These are phyloP conservation scores for Synergus gifuensis DNA, from an alignment of 2,888 invertebrate genomes.

Conservation along the genomic window DNA sequence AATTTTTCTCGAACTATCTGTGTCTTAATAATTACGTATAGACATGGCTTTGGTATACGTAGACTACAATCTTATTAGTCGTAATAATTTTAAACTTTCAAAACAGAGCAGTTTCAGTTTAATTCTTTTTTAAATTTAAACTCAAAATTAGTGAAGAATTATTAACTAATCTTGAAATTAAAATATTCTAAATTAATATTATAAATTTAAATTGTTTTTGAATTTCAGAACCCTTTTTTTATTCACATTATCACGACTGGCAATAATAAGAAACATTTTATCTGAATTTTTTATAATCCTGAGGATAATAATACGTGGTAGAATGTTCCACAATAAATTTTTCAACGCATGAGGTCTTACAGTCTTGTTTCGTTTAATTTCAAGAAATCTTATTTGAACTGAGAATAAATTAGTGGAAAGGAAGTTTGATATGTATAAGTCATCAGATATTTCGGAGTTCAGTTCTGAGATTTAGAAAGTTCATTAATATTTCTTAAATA, in stretches of 20 bases:
- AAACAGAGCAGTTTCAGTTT: slow-evolving; percentile 26
- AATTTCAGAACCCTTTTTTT: not conserved
- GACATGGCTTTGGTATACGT: slow-evolving; percentile 16
- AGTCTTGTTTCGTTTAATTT: slow-evolving; percentile 21
- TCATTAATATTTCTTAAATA: slow-evolving; percentile 1
- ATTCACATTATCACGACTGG: not conserved
- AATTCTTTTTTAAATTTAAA: not conserved
- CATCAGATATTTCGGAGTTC: slow-evolving; percentile 20
- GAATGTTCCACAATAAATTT: not conserved
- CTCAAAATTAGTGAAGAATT: not conserved
- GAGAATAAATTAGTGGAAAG: slow-evolving; percentile 13
- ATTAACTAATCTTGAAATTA: not conserved
- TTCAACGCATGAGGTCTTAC: not conserved
- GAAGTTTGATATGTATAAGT: slow-evolving; percentile 26
- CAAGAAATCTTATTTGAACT: not conserved
- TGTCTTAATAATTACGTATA: slow-evolving; percentile 5
- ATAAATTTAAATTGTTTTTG: not conserved
- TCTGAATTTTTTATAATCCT: not conserved
- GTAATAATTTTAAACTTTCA: not conserved
- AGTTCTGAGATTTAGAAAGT: slow-evolving; percentile 10
- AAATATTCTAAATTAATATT: not conserved
- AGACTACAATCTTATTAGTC: not conserved
- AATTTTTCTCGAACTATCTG: not conserved
- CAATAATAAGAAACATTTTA: slow-evolving; percentile 8
- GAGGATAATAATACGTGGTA: not conserved